phyloP scores from a whole-genome alignment of 2,888 invertebrate species.

The Volucella zonaria region DNA sequence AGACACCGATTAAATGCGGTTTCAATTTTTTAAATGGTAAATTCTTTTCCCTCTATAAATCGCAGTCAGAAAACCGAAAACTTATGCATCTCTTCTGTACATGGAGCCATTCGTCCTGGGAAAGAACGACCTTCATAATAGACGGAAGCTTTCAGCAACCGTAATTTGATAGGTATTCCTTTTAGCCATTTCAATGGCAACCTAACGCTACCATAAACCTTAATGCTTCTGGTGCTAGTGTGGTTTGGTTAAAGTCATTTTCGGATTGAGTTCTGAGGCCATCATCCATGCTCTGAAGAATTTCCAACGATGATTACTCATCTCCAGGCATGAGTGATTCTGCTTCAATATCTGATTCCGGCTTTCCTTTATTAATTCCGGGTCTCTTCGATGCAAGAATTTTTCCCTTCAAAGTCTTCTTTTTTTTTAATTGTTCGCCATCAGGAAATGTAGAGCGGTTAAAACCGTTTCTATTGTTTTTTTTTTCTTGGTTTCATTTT shows the following conservation, averaged over 20 bases:
- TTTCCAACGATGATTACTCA: conserved; percentile 49
- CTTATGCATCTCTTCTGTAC: conserved; percentile 14
- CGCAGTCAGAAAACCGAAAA: conserved; percentile 11
- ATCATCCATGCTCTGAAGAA: conserved; percentile 24
- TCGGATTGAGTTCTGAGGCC: conserved; percentile 41
- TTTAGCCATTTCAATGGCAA: conserved; percentile 43
- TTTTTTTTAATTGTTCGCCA: conserved; percentile 5
- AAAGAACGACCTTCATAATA: conserved; percentile 38
- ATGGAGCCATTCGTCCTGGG: conserved; percentile 8
- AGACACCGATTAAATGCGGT: conserved; percentile 61
- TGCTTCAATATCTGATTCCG: conserved; percentile 39
- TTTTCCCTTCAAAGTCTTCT: background rate
- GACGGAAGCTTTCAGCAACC: conserved; percentile 62
- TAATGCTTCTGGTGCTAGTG: conserved; percentile 21
- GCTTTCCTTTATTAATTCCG: conserved; percentile 29
- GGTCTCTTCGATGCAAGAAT: background rate
- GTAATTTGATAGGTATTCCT: conserved; percentile 59
- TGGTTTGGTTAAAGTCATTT: conserved; percentile 37
- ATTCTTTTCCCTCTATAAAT: background rate
- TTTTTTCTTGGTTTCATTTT: conserved; percentile 14
- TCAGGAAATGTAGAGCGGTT: background rate
- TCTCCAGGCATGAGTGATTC: conserved; percentile 59
- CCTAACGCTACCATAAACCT: background rate
- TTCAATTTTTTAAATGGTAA: conserved; percentile 59
- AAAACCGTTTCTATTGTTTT: background rate